Base-by-base conservation (phyloP, 2,113 vertebrate species). In the Oncorhynchus keta region DNA sequence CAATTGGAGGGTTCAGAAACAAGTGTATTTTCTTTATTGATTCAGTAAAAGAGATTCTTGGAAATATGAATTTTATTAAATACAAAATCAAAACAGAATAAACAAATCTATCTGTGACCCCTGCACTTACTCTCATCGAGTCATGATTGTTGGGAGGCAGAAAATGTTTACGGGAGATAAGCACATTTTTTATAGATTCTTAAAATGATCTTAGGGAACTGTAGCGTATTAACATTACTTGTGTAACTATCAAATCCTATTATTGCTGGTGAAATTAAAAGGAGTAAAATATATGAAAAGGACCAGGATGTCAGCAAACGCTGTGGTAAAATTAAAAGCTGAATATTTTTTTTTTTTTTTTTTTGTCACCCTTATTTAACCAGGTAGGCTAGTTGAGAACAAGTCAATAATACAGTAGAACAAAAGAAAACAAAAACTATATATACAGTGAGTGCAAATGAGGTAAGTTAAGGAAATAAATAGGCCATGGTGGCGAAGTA, bases 151-250 rank as follows among this genome's bases (percentile, higher is more conserved):
- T 78, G 35, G 83, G 65, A 72, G 9, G 57, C 5, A 75, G 64
- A 65, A 68, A 76, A 80, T 68, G 73, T 72, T 65, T 4, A 45
- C 14, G 4, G 28, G 49, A 76, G 77, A 71, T 71, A 65, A 74
- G 76, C 74, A 74, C 82, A 66, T 13, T 39, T 79, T 86, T 86
- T 83, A 88, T 79, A 79, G 77, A 79, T 84, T 65, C 73, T 67
- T 6, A 1, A 81, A 84, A 86, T 75, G 72, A 76, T 82, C 81
- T 80, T 76, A 75, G 68, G 65, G 24, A 68, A 82, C 55, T 77
- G 81, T 76, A 72, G 74, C 75, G 81, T 22, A 62, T 22, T 22
- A 22, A n/a, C 59, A 89, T 85, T 83, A 76, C 32, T 73, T 0
- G 5, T 59, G 70, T 66, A 48, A 14, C 86, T 82, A 81, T 82